Conservation (phyloP, 2,797 vertebrate genomes). For the Coreius guichenoti region DNA sequence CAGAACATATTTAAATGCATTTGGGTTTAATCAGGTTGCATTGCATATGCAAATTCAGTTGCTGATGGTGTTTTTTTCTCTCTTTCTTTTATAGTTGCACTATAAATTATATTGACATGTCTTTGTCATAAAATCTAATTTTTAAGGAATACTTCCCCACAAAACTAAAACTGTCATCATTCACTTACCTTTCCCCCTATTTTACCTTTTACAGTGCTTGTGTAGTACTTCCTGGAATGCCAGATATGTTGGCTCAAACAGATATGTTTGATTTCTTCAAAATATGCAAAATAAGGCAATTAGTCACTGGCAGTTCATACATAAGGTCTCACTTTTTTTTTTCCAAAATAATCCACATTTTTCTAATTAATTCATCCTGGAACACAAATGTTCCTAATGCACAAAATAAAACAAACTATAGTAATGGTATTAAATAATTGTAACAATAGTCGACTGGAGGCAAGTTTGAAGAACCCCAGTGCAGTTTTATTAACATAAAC, state of each 20-base stretch:
- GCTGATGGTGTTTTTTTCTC: neutral
- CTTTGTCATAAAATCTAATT: neutral
- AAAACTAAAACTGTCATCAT: neutral
- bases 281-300: neutral
- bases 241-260: neutral
- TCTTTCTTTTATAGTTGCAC: neutral
- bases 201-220: neutral
- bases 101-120: neutral
- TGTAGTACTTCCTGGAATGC: neutral
- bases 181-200: neutral
- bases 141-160: neutral
- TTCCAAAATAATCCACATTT: too few species aligned
- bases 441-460: too few species aligned
- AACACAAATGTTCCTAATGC: too few species aligned
- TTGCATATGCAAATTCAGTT: constrained; percentile 70
- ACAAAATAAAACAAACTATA: too few species aligned
- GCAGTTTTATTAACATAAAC: too few species aligned
- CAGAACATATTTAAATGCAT: constrained; percentile 70
- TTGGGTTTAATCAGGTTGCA: constrained; percentile 67
- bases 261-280: neutral
- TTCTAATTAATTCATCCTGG: too few species aligned
- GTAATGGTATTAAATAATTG: too few species aligned
- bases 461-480: too few species aligned
- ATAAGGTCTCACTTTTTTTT: too few species aligned
- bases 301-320: neutral